Percentiles rank a stretch among this genome's conserved stretches.
These are phyloP conservation scores for Larimichthys crocea DNA, from an alignment of 2,113 vertebrate species.

Conservation along the genomic window DNA sequence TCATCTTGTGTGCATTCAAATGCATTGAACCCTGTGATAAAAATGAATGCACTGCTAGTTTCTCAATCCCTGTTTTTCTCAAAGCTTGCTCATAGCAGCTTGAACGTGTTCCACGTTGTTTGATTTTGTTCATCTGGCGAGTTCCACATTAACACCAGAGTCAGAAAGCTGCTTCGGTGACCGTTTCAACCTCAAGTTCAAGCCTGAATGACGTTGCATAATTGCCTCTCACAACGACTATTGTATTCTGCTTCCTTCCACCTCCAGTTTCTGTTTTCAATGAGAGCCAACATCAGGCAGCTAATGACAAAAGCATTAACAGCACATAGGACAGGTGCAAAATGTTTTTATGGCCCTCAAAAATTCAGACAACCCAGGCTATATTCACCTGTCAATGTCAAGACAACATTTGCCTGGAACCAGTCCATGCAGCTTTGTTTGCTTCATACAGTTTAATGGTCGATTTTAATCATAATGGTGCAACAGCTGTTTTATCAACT, in stretches of 20 bases:
- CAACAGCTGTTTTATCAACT: constrained; percentile 50
- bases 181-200: constrained; percentile 5
- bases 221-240: neutral
- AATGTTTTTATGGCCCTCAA: neutral
- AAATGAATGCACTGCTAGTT: constrained; percentile 43
- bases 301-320: constrained; percentile 13
- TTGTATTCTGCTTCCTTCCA: constrained; percentile 26
- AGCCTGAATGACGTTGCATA: constrained; percentile 2
- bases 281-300: constrained; percentile 12
- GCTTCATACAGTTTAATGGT: constrained; percentile 19
- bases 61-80: constrained; percentile 43
- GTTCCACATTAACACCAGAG: constrained; percentile 18
- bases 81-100: constrained; percentile 6
- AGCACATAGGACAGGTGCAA: constrained; percentile 32
- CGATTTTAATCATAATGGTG: constrained; percentile 28
- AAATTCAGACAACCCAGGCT: neutral
- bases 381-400: constrained; percentile 33
- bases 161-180: constrained; percentile 14
- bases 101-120: constrained; percentile 21
- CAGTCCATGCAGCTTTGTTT: constrained; percentile 12
- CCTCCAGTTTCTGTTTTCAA: constrained; percentile 20
- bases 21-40: constrained; percentile 41
- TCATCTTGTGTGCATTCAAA: constrained; percentile 54
- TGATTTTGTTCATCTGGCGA: constrained; percentile 11
- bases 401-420: neutral